phyloP scores from a whole-genome alignment of 2,888 invertebrate species.

The Arge pagana region DNA sequence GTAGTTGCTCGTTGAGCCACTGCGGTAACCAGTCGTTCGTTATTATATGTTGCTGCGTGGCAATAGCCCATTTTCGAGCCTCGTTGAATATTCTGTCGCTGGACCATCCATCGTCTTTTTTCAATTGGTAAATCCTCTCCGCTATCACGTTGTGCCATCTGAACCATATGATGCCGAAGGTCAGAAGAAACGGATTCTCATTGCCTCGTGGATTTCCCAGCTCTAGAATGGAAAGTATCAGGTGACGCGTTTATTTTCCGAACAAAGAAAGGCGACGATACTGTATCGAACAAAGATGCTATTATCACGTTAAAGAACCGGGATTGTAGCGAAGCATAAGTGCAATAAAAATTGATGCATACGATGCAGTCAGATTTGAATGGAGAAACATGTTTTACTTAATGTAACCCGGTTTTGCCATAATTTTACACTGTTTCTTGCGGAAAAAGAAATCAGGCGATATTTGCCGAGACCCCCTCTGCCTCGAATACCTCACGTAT shows the following conservation, averaged over 20 bases:
- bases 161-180: constrained; percentile 63
- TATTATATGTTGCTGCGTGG: constrained; percentile 61
- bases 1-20: constrained; percentile 51
- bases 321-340: too few relatives aligned
- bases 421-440: too few relatives aligned
- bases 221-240: constrained; percentile 52
- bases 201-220: constrained; percentile 63
- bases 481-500: too few relatives aligned
- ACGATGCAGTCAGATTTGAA: too few relatives aligned
- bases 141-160: constrained; percentile 64
- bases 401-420: too few relatives aligned
- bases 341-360: too few relatives aligned
- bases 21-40: constrained; percentile 61
- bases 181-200: constrained; percentile 62
- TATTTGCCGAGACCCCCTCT: not conserved
- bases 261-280: too few relatives aligned
- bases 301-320: too few relatives aligned
- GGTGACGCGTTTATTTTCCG: too few relatives aligned
- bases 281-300: too few relatives aligned
- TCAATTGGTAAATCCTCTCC: constrained; percentile 43
- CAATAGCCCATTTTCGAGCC: constrained; percentile 64
- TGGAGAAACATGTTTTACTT: too few relatives aligned
- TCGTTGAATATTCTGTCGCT: constrained; percentile 62
- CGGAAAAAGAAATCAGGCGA: too few relatives aligned
- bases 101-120: constrained; percentile 56